Evolutionary conservation across 2,113 vertebrate genomes (phyloP), one percentile per base, ranked within the genome.

Genomic region (Laticauda laticaudata): DNA sequence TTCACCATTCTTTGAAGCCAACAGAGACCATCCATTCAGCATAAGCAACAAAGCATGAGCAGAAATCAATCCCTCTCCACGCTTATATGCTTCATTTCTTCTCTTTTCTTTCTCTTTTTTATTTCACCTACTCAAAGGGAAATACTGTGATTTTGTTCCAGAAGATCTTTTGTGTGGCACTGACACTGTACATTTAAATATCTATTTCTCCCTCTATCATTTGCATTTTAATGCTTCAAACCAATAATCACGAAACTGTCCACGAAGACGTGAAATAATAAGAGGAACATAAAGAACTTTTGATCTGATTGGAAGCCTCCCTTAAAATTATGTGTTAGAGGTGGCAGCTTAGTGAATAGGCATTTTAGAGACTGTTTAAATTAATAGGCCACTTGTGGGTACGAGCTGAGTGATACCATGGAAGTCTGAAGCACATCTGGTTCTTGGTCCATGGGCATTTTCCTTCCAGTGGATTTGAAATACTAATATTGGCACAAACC

Each of bases 221-320:
- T 97, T 98, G 98, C 97, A 97, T 98, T 97, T 98, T 97, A 97
- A 97, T 98, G 97, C 96, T 97, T 94, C 89, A 94, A 97, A 97
- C 96, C 95, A 96, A 97, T 96, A 97, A 98, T 98, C 97, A 97
- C 2, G 69, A 95, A 96, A 95, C 54, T 96, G 97, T 97, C 96
- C 97, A 96, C 95, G 96, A 96, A 97, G 97, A 97, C 93, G 96
- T 94, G 91, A 96, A 97, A 97, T 96, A 96, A 95, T 96, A 95
- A 94, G 86, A 95, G 93, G 89, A 95, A 94, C 94, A 94, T 90
- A 93, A 94, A 95, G 94, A 96, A 97, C 95, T 95, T 93, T 95
- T 94, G 93, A 97, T 95, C 93, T 96, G 93, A 97, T 97, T 97
- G 95, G 96, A 96, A 97, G 95, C 92, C 93, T 96, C 51, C 0